These are phyloP conservation scores for Eonycteris spelaea DNA, from an alignment of 2,113 vertebrate species.

Conservation along the genomic window DNA sequence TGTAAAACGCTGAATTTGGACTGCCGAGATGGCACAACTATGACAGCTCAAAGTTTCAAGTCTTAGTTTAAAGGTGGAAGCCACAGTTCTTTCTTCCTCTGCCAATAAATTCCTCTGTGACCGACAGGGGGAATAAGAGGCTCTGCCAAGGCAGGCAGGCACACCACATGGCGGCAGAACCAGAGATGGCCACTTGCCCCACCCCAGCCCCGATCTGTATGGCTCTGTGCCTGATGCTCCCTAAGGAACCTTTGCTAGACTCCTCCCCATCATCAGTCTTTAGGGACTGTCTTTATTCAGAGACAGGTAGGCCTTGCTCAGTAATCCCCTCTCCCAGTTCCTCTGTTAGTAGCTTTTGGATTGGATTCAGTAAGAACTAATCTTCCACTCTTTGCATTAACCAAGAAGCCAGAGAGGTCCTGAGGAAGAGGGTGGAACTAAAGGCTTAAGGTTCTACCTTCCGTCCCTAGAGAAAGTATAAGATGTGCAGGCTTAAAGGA, in stretches of 20 bases:
- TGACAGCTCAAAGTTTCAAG: conserved; percentile 17
- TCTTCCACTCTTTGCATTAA: background rate
- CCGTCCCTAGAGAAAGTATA: background rate
- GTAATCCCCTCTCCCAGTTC: background rate
- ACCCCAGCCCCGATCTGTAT: too few relatives aligned
- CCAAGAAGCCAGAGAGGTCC: background rate
- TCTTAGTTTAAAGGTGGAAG: conserved; percentile 34
- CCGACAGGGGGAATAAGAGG: background rate
- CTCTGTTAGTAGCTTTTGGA: background rate
- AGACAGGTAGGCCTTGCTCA: background rate
- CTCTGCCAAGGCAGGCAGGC: background rate
- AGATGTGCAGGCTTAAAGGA: background rate
- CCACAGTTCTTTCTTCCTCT: conserved; percentile 18
- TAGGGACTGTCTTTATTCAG: background rate
- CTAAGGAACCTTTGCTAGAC: background rate
- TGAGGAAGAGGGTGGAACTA: background rate
- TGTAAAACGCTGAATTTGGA: conserved; percentile 36
- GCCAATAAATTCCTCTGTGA: conserved; percentile 26
- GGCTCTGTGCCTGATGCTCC: background rate
- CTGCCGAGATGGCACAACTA: background rate
- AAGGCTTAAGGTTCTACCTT: background rate
- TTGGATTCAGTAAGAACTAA: background rate
- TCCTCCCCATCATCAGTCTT: background rate
- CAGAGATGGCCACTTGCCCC: background rate
- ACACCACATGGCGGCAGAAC: background rate